phyloP scores from a whole-genome alignment of 2,888 invertebrate species.

The Sarcophaga carnaria region DNA sequence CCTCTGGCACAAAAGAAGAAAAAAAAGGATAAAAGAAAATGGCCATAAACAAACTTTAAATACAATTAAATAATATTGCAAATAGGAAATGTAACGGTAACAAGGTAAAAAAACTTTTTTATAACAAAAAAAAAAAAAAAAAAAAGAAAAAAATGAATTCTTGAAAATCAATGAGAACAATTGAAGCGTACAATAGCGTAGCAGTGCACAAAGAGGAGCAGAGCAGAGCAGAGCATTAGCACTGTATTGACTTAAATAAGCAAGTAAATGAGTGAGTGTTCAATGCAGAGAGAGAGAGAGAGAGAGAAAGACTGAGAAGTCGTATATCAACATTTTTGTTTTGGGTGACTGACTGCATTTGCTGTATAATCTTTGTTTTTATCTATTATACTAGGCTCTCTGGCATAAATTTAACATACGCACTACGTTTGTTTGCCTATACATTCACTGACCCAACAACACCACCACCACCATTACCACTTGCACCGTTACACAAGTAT shows the following conservation, averaged over 20 bases:
- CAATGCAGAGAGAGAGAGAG: not conserved
- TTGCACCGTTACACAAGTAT: not conserved
- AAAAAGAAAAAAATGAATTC: slow-evolving; percentile 22
- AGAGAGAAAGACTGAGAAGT: not conserved
- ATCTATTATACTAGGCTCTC: slow-evolving; percentile 11
- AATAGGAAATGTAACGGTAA: slow-evolving; percentile 32
- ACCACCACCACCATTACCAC: not conserved
- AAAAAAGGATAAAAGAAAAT: not conserved
- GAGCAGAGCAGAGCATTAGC: too few relatives aligned
- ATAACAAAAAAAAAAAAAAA: too few relatives aligned
- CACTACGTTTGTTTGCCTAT: slow-evolving; percentile 1
- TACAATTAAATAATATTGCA: slow-evolving; percentile 29
- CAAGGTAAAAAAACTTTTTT: not conserved
- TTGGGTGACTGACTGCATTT: slow-evolving; percentile 45
- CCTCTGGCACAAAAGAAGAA: not conserved
- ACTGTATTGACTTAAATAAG: too few relatives aligned
- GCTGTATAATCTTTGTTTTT: not conserved
- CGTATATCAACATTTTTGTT: slow-evolving; percentile 23
- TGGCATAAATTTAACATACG: slow-evolving; percentile 40
- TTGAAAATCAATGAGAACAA: slow-evolving; percentile 46
- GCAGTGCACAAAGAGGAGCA: not conserved
- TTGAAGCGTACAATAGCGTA: slow-evolving; percentile 35
- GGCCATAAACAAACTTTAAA: not conserved
- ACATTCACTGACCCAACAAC: not conserved
- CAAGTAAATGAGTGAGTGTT: too few relatives aligned